Conservation (phyloP, 2,797 vertebrate species). For the Numenius phaeopus region DNA sequence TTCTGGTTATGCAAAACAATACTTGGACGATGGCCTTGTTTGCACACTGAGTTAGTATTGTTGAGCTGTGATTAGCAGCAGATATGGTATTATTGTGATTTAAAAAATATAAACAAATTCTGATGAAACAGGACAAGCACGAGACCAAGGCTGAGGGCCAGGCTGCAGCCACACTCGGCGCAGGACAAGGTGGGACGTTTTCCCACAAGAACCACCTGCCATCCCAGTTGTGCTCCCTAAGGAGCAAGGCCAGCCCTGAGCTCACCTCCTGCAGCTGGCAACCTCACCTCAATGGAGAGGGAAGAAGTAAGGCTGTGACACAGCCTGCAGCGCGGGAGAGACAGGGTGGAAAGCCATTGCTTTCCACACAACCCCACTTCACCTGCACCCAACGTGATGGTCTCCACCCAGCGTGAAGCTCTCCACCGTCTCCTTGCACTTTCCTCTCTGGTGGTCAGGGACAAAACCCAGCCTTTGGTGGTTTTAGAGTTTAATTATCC, state of each 20-base stretch:
- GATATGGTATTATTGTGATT: neutral
- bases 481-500: neutral
- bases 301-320: neutral
- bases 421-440: neutral
- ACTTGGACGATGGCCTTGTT: slow-evolving; percentile 46
- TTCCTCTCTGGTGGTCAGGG: neutral
- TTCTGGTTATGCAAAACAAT: slow-evolving; percentile 58
- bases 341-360: neutral
- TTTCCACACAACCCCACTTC: neutral
- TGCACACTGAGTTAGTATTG: slow-evolving; percentile 27
- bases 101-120: slow-evolving; percentile 6
- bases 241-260: neutral
- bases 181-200: neutral
- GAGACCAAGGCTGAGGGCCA: neutral
- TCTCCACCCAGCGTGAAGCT: rapidly evolving
- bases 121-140: neutral
- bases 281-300: neutral
- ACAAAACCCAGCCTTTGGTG: neutral
- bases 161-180: rapidly evolving
- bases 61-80: slow-evolving; percentile 34
- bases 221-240: neutral
- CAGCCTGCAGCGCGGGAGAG: neutral
- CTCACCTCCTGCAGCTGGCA: neutral
- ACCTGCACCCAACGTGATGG: neutral
- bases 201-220: neutral